phyloP scores from a whole-genome alignment of 2,797 vertebrate species.

The Rhinophrynus dorsalis region DNA sequence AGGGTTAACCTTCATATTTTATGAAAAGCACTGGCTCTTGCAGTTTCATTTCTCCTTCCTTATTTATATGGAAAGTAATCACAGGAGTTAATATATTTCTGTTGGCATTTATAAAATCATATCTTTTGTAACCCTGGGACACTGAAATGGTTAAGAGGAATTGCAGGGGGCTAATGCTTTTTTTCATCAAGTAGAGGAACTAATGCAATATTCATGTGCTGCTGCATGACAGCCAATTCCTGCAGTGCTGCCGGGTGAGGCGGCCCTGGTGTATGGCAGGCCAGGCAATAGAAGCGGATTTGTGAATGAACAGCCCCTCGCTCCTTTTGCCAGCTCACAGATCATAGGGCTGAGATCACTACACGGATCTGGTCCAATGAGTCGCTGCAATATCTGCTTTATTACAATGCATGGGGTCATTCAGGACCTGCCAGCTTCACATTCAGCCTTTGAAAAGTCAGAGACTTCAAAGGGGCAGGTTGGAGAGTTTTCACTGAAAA shows the following conservation, averaged over 20 bases:
- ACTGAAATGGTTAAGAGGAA: constrained; percentile 6
- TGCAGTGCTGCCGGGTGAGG: constrained; percentile 51
- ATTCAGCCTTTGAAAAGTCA: constrained; percentile 59
- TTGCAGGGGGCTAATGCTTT: constrained; percentile 14
- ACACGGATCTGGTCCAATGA: constrained; percentile 74
- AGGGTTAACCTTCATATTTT: no score
- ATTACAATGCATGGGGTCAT: constrained; percentile 68
- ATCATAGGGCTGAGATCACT: constrained; percentile 73
- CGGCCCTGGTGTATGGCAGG: constrained; percentile 67
- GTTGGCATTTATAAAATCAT: not conserved
- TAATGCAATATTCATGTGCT: constrained; percentile 56
- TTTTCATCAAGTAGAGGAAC: not conserved
- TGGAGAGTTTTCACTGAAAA: not conserved
- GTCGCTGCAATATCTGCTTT: constrained; percentile 64
- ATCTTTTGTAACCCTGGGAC: no score
- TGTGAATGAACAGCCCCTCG: constrained; percentile 78
- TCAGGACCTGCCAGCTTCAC: constrained; percentile 68
- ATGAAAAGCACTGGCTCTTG: no score
- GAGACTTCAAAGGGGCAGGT: constrained; percentile 58
- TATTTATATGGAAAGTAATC: no score
- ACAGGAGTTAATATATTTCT: no score
- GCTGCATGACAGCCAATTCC: constrained; percentile 64
- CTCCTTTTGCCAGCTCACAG: constrained; percentile 74
- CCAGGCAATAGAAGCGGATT: constrained; percentile 70
- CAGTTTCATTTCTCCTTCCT: no score